Conservation (phyloP, 2,888 invertebrate species). For the Leistus spinibarbis region DNA sequence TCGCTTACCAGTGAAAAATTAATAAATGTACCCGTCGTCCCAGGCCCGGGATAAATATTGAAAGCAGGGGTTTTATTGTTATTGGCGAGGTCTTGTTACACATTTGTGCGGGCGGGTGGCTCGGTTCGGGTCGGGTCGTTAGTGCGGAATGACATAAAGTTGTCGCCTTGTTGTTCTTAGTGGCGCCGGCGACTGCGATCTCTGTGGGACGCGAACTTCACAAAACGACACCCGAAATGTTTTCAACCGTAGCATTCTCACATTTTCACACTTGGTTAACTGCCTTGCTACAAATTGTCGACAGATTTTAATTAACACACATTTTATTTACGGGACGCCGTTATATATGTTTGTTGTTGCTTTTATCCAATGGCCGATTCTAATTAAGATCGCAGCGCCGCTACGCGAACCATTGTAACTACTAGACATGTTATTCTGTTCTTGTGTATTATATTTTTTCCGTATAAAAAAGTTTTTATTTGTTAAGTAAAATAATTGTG, state of each 20-base stretch:
- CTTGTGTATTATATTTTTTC: no score
- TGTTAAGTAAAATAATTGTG: no score
- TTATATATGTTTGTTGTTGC: not conserved
- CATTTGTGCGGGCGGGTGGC: constrained; percentile 17
- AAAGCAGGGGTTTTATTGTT: constrained; percentile 51
- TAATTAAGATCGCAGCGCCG: no score
- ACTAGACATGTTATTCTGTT: no score
- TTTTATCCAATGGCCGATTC: constrained; percentile 9
- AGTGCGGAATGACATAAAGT: constrained; percentile 36
- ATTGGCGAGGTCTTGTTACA: constrained; percentile 44
- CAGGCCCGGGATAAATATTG: constrained; percentile 50
- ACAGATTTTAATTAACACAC: constrained; percentile 19
- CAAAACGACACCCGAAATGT: constrained; percentile 7
- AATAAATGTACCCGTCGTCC: constrained; percentile 47
- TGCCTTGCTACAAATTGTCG: constrained; percentile 6
- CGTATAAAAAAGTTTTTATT: no score
- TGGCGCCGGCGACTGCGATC: not conserved
- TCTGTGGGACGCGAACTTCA: not conserved
- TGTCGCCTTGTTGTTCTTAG: constrained; percentile 33
- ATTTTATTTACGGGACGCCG: constrained; percentile 21
- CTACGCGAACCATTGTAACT: no score
- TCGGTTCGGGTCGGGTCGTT: constrained; percentile 11
- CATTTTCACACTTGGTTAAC: constrained; percentile 29
- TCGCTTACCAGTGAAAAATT: constrained; percentile 49
- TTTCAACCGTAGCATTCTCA: constrained; percentile 1